A percentile compares a stretch with the other conserved stretches of the same genome.
Conservation (phyloP, 2,113 vertebrate genomes). For the Phodopus roborovskii region DNA sequence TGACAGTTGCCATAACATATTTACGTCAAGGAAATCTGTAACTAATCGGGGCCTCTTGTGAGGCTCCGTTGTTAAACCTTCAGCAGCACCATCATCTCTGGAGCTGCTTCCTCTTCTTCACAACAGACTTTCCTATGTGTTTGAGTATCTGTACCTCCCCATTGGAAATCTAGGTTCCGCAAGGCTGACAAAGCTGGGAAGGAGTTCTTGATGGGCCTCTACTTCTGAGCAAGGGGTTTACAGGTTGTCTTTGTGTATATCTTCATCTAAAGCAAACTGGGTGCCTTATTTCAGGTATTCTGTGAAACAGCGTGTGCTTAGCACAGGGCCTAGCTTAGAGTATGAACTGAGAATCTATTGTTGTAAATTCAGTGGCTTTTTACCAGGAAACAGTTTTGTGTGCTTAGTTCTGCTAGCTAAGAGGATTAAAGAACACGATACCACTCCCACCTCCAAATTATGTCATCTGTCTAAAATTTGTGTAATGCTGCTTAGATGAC, state of each 20-base stretch:
- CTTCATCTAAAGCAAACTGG: neutral
- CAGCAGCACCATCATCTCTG: neutral
- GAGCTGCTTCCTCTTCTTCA: neutral
- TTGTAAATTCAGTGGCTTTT: neutral
- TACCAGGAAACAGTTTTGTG: neutral
- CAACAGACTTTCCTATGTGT: neutral
- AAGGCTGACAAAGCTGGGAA: neutral
- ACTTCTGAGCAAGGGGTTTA: neutral
- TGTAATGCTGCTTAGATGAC: neutral
- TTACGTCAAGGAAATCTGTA: neutral
- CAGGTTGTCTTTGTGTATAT: neutral
- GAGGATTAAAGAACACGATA: neutral
- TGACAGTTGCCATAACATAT: neutral
- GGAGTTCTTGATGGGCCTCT: neutral
- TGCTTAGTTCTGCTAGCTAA: neutral
- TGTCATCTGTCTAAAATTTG: slow-evolving; percentile 25
- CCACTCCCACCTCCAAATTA: neutral
- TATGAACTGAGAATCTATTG: neutral
- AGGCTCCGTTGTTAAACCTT: neutral
- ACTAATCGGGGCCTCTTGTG: neutral
- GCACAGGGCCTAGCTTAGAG: neutral
- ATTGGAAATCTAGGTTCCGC: neutral
- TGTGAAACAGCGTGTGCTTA: neutral
- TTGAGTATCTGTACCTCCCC: neutral
- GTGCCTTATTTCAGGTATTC: neutral